A percentile compares a stretch with the other conserved stretches of the same genome.
Conservation (phyloP, 2,888 invertebrate genomes). For the Tupiocoris notatus region DNA sequence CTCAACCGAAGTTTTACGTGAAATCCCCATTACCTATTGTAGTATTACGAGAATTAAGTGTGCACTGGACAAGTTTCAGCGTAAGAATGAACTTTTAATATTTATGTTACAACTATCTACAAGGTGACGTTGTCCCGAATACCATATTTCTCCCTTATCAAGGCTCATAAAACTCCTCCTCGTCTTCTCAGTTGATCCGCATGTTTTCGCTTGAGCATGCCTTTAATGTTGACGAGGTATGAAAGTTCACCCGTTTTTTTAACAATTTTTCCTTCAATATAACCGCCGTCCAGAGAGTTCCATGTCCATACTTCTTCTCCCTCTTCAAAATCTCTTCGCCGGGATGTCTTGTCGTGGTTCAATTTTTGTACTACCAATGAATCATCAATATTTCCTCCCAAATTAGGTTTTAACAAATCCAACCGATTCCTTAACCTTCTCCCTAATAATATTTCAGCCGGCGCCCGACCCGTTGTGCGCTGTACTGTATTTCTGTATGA, state of each 20-base stretch:
- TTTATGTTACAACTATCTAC: too few species aligned
- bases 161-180: neutral
- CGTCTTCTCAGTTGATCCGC: slow-evolving; percentile 23
- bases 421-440: slow-evolving; percentile 46
- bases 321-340: neutral
- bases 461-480: slow-evolving; percentile 47
- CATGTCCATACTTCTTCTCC: neutral
- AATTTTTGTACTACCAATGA: slow-evolving; percentile 1
- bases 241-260: slow-evolving; percentile 1
- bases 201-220: slow-evolving; percentile 12
- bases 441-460: slow-evolving; percentile 48
- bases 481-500: slow-evolving; percentile 44
- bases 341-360: neutral
- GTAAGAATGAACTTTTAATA: too few species aligned
- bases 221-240: slow-evolving; percentile 17
- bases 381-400: neutral
- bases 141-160: neutral
- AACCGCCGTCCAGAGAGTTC: neutral
- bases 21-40: too few species aligned
- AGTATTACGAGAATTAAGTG: too few species aligned
- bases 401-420: slow-evolving; percentile 41
- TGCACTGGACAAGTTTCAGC: too few species aligned
- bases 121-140: too few species aligned
- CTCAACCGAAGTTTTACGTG: too few species aligned
- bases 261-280: neutral